Conservation (phyloP, 1,140 invertebrate species). For the Melanaphis sacchari region DNA sequence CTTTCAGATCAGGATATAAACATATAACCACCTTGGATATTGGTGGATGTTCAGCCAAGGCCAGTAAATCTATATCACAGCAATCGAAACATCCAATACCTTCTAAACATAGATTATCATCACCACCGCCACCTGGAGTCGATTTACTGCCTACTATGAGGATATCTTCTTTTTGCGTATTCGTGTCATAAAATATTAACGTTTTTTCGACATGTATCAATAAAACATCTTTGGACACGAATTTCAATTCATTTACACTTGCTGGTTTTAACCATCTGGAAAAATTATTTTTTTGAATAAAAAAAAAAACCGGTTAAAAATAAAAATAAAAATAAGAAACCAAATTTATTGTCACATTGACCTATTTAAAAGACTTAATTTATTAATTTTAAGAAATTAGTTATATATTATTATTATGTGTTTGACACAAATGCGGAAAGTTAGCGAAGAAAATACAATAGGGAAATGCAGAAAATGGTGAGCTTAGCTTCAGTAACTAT, state of each 20-base stretch:
- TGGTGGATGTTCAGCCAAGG: slow-evolving; percentile 15
- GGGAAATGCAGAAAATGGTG: too few relatives aligned
- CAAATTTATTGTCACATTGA: background rate
- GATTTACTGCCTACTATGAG: background rate
- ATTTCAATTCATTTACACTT: background rate
- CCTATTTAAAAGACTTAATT: background rate
- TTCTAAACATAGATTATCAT: background rate
- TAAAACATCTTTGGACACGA: slow-evolving; percentile 36
- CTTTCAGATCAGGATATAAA: slow-evolving; percentile 11
- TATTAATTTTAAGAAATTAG: background rate
- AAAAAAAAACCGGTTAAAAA: background rate
- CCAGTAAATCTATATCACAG: background rate
- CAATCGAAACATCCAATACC: slow-evolving; percentile 36
- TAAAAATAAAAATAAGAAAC: background rate
- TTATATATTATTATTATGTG: too few relatives aligned
- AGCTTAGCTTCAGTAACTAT: too few relatives aligned
- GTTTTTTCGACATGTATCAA: slow-evolving; percentile 4
- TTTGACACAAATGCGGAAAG: too few relatives aligned
- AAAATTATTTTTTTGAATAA: background rate
- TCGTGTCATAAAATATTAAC: slow-evolving; percentile 16
- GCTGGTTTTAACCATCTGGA: slow-evolving; percentile 28
- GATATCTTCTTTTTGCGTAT: slow-evolving; percentile 6
- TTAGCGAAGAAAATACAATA: too few relatives aligned
- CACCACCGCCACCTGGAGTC: background rate
- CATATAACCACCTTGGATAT: background rate